A percentile compares a stretch with the other conserved stretches of the same genome.
Conservation (phyloP, 1,140 invertebrate genomes). For the Pogonomyrmex californicus region DNA sequence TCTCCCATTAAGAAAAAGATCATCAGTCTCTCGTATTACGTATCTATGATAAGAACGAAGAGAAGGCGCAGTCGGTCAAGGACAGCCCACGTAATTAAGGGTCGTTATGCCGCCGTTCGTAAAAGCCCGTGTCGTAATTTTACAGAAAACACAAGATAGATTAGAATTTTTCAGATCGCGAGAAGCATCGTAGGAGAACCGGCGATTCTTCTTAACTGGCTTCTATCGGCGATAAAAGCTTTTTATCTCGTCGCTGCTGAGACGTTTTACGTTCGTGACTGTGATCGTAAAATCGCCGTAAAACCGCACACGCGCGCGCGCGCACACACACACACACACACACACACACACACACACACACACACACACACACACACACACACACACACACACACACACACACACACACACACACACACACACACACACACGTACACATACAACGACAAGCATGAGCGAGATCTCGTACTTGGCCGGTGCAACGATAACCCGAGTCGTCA, state of each 20-base stretch:
- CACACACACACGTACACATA: no score
- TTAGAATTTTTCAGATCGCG: constrained; percentile 3
- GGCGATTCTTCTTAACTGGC: background rate
- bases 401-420: background rate
- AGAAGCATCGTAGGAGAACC: background rate
- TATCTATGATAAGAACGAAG: constrained; percentile 38
- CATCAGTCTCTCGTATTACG: background rate
- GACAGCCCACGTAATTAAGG: constrained; percentile 22
- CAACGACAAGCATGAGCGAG: background rate
- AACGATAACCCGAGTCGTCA: background rate
- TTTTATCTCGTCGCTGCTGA: constrained; percentile 24
- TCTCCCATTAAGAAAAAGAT: background rate
- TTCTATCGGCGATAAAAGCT: constrained; percentile 28
- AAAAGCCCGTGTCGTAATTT: background rate
- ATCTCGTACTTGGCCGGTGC: constrained; percentile 46
- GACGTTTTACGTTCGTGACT: background rate
- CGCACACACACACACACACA: background rate
- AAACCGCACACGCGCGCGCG: background rate
- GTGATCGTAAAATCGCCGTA: constrained; percentile 53
- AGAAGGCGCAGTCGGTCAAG: constrained; percentile 43
- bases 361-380: background rate
- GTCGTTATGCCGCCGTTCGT: background rate
- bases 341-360: background rate
- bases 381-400: background rate
- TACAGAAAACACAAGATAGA: constrained; percentile 10